Percentiles rank a stretch among this genome's conserved stretches.
Evolutionary conservation across 2,113 vertebrate species (phyloP).

Genomic region (Odobenus rosmarus): DNA sequence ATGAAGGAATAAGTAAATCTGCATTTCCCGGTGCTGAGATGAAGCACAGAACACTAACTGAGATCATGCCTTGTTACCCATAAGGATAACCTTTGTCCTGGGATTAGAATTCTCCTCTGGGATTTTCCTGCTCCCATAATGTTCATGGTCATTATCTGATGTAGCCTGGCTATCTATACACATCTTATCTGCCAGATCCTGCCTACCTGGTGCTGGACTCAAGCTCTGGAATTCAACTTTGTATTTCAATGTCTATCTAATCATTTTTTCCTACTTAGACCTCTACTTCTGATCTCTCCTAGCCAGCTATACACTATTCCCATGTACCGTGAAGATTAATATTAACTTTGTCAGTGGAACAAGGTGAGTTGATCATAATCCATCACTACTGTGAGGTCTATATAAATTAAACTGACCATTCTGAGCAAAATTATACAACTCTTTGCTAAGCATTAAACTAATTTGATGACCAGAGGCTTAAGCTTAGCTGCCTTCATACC

Average conservation of each 20-base stretch:
- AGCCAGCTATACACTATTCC: not conserved
- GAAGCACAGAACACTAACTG: not conserved
- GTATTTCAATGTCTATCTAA: not conserved
- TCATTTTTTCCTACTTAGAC: not conserved
- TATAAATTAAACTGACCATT: not conserved
- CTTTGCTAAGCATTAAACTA: not conserved
- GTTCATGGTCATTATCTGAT: not conserved
- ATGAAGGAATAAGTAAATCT: not conserved
- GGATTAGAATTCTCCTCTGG: not conserved
- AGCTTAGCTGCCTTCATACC: not conserved
- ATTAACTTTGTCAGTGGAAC: conserved; percentile 2
- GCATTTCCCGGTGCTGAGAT: not conserved
- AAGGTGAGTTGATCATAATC: not conserved
- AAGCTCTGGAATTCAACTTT: not conserved
- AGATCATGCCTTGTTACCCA: not conserved
- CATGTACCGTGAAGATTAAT: not conserved
- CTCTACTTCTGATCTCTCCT: not conserved
- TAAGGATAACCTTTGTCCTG: not conserved
- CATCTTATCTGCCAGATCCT: not conserved
- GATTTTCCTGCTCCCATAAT: not conserved
- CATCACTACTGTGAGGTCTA: not conserved
- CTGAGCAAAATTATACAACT: not conserved
- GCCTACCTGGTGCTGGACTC: not conserved
- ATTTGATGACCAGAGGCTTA: not conserved
- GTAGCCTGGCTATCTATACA: not conserved